Conservation (phyloP, 2,888 invertebrate genomes). For the Falcaria lacertinaria region DNA sequence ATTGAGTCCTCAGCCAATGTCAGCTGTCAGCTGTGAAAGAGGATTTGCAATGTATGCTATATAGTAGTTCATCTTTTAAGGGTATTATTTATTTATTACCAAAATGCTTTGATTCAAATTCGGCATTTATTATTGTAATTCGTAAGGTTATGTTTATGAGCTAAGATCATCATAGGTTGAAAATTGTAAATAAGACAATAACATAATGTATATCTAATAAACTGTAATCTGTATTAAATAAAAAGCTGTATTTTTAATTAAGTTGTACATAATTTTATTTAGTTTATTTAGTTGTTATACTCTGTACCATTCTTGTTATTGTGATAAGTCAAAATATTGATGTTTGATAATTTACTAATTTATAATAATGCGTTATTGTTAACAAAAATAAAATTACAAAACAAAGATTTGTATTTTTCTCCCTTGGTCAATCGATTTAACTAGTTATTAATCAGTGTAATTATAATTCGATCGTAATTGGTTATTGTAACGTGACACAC, state of each 20-base stretch:
- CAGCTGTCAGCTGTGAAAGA: too few species aligned
- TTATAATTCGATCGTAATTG: not conserved
- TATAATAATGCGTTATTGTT: constrained; percentile 22
- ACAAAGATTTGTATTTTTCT: too few species aligned
- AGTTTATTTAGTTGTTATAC: constrained; percentile 4
- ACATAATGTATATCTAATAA: constrained; percentile 1
- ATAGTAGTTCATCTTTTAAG: too few species aligned
- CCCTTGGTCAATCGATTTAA: too few species aligned
- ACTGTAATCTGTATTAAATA: too few species aligned
- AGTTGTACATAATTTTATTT: constrained; percentile 17
- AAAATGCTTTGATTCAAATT: not conserved
- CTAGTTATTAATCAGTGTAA: not conserved
- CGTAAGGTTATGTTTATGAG: not conserved
- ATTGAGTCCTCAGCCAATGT: too few species aligned
- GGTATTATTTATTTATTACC: not conserved
- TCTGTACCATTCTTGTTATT: constrained; percentile 27
- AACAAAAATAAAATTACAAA: constrained; percentile 15
- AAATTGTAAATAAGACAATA: constrained; percentile 23
- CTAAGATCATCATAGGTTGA: not conserved
- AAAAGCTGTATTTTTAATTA: constrained; percentile 6
- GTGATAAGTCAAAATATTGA: constrained; percentile 40
- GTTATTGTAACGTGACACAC: not conserved
- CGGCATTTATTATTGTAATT: not conserved
- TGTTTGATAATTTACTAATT: constrained; percentile 25
- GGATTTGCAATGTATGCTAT: too few species aligned